phyloP scores from a whole-genome alignment of 2,888 invertebrate species.

The Reticulitermes lucifugus region DNA sequence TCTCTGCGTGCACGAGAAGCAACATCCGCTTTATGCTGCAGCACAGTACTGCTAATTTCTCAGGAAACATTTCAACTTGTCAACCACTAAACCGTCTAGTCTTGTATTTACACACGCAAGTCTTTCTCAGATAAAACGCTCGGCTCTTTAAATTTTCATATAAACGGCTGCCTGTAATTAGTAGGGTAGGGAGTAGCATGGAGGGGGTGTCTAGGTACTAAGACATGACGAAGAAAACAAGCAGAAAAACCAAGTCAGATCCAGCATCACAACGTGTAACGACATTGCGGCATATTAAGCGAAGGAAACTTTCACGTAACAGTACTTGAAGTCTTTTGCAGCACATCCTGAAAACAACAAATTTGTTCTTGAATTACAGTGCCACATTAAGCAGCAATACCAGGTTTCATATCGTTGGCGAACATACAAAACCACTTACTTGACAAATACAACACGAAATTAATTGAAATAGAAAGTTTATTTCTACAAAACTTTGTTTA shows the following conservation, averaged over 20 bases:
- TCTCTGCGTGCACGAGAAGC: background rate
- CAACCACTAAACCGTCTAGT: conserved; percentile 4
- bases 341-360: background rate
- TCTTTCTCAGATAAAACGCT: conserved; percentile 41
- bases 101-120: conserved; percentile 26
- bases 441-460: no score
- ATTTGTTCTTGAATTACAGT: no score
- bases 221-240: conserved; percentile 5
- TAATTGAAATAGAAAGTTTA: no score
- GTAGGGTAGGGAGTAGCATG: background rate
- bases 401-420: no score
- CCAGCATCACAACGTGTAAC: background rate
- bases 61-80: conserved; percentile 27
- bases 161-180: conserved; percentile 50
- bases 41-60: conserved; percentile 22
- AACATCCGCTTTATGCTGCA: background rate
- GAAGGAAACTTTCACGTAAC: background rate
- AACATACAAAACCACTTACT: no score
- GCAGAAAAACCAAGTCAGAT: conserved; percentile 19
- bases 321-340: background rate
- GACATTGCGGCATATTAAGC: background rate
- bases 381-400: no score
- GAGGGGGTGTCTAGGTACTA: background rate
- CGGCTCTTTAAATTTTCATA: conserved; percentile 50
- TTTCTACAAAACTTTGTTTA: no score